phyloP scores from a whole-genome alignment of 2,797 vertebrate species.

The Lycodopsis pacificus region DNA sequence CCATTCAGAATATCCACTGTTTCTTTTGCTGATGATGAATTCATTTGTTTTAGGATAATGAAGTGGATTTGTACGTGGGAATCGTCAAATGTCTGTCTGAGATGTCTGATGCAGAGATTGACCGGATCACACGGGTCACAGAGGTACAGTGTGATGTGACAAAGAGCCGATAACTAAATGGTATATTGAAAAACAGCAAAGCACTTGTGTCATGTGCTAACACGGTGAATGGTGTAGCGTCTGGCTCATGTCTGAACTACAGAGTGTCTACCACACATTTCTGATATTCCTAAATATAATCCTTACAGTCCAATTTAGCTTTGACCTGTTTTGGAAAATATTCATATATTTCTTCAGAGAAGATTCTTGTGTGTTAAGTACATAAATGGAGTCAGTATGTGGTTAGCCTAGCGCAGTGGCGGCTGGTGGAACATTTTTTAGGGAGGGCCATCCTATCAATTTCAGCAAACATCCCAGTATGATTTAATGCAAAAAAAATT shows the following conservation, averaged over 20 bases:
- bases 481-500: no score
- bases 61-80: constrained; percentile 87
- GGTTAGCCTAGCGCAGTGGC: constrained; percentile 1
- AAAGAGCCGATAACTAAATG: neutral
- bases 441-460: no score
- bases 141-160: constrained; percentile 82
- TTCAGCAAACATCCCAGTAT: no score
- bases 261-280: no score
- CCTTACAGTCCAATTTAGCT: no score
- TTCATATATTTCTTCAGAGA: no score
- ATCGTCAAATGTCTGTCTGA: constrained; percentile 91
- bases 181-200: neutral
- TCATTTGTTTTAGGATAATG: constrained; percentile 78
- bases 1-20: neutral
- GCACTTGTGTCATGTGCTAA: neutral
- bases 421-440: no score
- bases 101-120: constrained; percentile 89
- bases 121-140: constrained; percentile 82
- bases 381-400: neutral
- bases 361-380: neutral
- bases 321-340: no score
- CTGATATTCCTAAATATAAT: no score
- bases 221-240: neutral
- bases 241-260: neutral
- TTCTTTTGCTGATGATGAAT: neutral